Conservation (phyloP, 2,113 vertebrate species). For the Rhineura floridana region DNA sequence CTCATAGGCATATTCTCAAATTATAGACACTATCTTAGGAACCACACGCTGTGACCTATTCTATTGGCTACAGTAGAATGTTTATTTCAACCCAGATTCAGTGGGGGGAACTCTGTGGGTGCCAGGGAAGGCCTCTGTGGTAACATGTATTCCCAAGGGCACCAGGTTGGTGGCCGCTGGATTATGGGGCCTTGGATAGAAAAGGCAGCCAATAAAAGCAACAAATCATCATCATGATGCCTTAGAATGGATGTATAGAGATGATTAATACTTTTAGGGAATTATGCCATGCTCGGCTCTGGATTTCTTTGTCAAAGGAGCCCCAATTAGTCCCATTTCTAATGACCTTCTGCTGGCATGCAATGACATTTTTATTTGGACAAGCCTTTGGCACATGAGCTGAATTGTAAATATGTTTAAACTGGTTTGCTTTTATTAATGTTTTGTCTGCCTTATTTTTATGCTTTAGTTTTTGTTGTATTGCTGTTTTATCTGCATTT, state of each 20-base stretch:
- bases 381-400: neutral
- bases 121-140: too few species aligned
- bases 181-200: neutral
- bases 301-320: neutral
- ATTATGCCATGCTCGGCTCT: too few species aligned
- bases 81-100: too few species aligned
- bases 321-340: neutral
- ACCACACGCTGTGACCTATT: too few species aligned
- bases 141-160: too few species aligned
- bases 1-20: too few species aligned
- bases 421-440: neutral
- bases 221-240: neutral
- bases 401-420: neutral
- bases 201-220: neutral
- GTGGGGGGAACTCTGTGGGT: too few species aligned
- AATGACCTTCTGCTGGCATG: neutral
- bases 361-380: neutral
- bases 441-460: neutral
- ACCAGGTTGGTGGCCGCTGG: too few species aligned
- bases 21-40: too few species aligned
- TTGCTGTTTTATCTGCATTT: neutral
- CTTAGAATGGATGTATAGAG: neutral
- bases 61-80: too few species aligned
- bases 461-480: neutral
- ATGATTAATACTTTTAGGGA: accelerated